phyloP scores from a whole-genome alignment of 1,140 invertebrate species.

The Calycopis cecrops region DNA sequence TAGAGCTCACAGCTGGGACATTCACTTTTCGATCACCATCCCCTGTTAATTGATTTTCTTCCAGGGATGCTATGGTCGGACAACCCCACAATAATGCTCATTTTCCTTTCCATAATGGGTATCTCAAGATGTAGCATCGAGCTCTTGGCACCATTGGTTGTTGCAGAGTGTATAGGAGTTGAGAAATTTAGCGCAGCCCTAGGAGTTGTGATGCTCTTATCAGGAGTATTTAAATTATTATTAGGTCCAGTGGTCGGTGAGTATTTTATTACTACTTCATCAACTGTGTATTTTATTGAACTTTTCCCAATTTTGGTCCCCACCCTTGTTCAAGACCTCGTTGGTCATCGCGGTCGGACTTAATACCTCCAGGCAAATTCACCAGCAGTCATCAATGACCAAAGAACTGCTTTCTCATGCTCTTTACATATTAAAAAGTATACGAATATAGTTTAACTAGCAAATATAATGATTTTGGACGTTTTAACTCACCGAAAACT shows the following conservation, averaged over 20 bases:
- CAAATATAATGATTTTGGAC: too few species aligned
- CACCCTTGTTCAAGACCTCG: too few species aligned
- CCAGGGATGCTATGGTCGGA: slow-evolving; percentile 47
- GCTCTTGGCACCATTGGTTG: slow-evolving; percentile 38
- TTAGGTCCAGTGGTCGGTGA: slow-evolving; percentile 47
- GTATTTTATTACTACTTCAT: slow-evolving; percentile 14
- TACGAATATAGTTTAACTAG: too few species aligned
- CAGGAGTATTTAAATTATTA: slow-evolving; percentile 33
- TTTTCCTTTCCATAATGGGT: slow-evolving; percentile 41
- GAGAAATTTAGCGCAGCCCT: slow-evolving; percentile 42
- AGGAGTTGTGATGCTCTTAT: slow-evolving; percentile 39
- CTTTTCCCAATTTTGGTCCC: too few species aligned
- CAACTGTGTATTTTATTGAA: too few species aligned
- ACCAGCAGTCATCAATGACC: too few species aligned
- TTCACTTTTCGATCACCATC: slow-evolving; percentile 4
- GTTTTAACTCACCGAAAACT: too few species aligned
- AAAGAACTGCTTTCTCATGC: too few species aligned
- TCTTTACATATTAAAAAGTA: too few species aligned
- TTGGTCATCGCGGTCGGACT: too few species aligned
- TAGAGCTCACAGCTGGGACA: too few species aligned
- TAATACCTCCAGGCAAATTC: too few species aligned
- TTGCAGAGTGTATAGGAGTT: slow-evolving; percentile 37
- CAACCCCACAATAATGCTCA: slow-evolving; percentile 28
- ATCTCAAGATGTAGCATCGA: slow-evolving; percentile 33
- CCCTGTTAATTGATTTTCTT: neutral